phyloP scores from a whole-genome alignment of 2,113 vertebrate genomes.

The Triplophysa rosa region DNA sequence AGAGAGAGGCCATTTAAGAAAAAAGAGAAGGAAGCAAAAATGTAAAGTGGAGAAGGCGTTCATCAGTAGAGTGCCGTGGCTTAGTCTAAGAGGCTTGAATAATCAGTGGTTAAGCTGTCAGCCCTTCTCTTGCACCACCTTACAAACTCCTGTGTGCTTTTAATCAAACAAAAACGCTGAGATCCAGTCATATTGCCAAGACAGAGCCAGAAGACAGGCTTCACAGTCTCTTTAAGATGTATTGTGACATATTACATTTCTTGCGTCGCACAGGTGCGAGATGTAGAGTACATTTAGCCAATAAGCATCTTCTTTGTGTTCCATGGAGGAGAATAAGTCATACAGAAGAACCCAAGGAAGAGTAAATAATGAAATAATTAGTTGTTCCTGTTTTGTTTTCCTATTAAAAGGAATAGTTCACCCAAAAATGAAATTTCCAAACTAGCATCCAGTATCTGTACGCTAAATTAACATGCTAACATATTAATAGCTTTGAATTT shows the following conservation, averaged over 20 bases:
- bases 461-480: too few relatives aligned
- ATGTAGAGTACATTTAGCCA: not conserved
- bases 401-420: too few relatives aligned
- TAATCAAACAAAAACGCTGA: slow-evolving; percentile 72
- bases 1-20: not conserved
- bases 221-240: slow-evolving; percentile 66
- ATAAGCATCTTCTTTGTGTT: too few relatives aligned
- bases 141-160: slow-evolving; percentile 71
- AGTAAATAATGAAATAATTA: too few relatives aligned
- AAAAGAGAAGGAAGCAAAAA: slow-evolving; percentile 49
- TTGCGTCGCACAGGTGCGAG: not conserved
- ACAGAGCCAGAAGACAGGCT: slow-evolving; percentile 61
- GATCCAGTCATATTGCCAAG: slow-evolving; percentile 63
- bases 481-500: too few relatives aligned
- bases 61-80: slow-evolving; percentile 71
- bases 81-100: slow-evolving; percentile 80
- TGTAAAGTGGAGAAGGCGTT: slow-evolving; percentile 62
- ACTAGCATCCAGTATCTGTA: too few relatives aligned
- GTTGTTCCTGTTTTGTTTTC: too few relatives aligned
- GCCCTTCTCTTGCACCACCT: slow-evolving; percentile 69
- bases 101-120: slow-evolving; percentile 79
- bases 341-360: too few relatives aligned
- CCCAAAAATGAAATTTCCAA: too few relatives aligned
- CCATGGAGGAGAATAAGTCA: too few relatives aligned
- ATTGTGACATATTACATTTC: slow-evolving; percentile 57